Base-by-base conservation (phyloP, 2,888 invertebrate species). In the Phortica okadai region DNA sequence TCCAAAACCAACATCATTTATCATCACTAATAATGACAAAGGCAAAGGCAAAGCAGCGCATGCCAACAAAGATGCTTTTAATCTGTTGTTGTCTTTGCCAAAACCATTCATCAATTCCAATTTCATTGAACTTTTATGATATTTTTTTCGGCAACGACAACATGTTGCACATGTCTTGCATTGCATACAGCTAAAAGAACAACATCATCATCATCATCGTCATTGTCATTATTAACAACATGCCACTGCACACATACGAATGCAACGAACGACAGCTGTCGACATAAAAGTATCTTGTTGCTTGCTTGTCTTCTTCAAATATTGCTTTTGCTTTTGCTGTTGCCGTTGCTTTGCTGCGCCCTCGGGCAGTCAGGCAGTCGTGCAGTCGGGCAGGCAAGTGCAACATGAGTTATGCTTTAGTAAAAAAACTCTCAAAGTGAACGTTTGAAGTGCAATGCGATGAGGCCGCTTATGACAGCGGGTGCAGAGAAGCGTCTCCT, bases 31-130 rank as follows among this genome's bases (percentile, higher is more conserved):
- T 72, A 74, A 42, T 16, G 50, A 45, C 62, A n/a, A 16, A 2
- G 33, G 33, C 33, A 33, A 33, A 33, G 33, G 1, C 33, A 33
- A 5, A 33, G 33, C 33, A 33, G 33, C 4, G 33, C 33, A 33
- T 5, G 33, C 33, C 33, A 33, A 70, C 14, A 54, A 72, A n/a
- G 54, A 69, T 16, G n/a, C 42, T 69, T 21, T 50, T 44, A 11
- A 70, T 62, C 6, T 70, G 11, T 25, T 73, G 79, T 62, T 75
- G 85, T 82, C 88, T 79, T 25, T 75, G 87, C 84, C 89, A 83
- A 84, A 88, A 87, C 89, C 85, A 85, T 85, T 88, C 87, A 85
- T 85, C 88, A 85, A 78, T 85, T 88, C 87, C 54, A 33, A 33
- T 74, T 76, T 79, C 62, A 25, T 25, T 62, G 62, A 62, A 25